Evolutionary conservation across 2,888 invertebrate species (phyloP).

Genomic region (Ennomos erosarius): DNA sequence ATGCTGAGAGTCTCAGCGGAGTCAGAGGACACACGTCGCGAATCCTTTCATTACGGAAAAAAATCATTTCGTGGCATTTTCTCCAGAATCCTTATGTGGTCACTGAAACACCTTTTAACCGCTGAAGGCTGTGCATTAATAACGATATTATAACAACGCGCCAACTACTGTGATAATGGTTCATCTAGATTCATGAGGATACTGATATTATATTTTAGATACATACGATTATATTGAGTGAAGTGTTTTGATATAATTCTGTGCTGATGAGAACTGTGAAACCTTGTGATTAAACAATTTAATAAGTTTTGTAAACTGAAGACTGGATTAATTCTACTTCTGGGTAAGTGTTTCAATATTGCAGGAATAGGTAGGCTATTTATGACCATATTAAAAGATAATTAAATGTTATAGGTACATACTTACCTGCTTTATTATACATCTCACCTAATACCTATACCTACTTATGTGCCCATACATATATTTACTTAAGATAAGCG

Average conservation of each 20-base stretch:
- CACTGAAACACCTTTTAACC: slow-evolving; percentile 49
- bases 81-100: slow-evolving; percentile 66
- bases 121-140: slow-evolving; percentile 51
- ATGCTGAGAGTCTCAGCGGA: slow-evolving; percentile 83
- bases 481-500: too few species aligned
- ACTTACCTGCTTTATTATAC: too few species aligned
- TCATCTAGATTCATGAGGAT: slow-evolving; percentile 68
- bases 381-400: too few species aligned
- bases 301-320: slow-evolving; percentile 20
- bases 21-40: slow-evolving; percentile 81
- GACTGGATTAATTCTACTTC: slow-evolving; percentile 32
- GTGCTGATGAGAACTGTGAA: slow-evolving; percentile 51
- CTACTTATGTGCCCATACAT: too few species aligned
- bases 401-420: too few species aligned
- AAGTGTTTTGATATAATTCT: slow-evolving; percentile 67
- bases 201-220: slow-evolving; percentile 70
- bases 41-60: slow-evolving; percentile 73
- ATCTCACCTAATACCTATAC: too few species aligned
- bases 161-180: slow-evolving; percentile 72
- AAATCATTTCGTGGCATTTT: slow-evolving; percentile 74
- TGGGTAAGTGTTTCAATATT: slow-evolving; percentile 28
- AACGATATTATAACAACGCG: slow-evolving; percentile 74
- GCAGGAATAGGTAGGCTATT: too few species aligned
- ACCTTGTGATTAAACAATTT: slow-evolving; percentile 26
- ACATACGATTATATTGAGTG: slow-evolving; percentile 65